A percentile compares a stretch with the other conserved stretches of the same genome.
These are phyloP conservation scores for Xanthia icteritia DNA, from an alignment of 2,888 invertebrate species.

Conservation along the genomic window DNA sequence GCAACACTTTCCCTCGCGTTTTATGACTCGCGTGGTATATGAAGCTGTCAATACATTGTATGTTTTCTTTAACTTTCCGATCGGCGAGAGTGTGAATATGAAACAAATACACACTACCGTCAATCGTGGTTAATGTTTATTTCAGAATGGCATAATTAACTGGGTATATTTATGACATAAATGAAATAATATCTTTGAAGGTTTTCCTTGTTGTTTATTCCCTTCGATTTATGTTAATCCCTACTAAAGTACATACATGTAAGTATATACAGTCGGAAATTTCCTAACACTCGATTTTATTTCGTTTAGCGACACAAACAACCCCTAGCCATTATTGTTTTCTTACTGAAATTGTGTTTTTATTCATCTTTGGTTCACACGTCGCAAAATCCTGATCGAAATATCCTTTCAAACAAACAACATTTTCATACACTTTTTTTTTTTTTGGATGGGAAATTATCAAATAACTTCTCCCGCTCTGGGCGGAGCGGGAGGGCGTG, in stretches of 20 bases:
- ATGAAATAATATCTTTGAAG: background rate
- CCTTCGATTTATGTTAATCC: background rate
- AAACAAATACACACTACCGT: slow-evolving; percentile 14
- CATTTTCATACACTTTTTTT: background rate
- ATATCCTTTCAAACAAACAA: background rate
- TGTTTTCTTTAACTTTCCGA: slow-evolving; percentile 45
- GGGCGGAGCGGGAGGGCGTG: no score
- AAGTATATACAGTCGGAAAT: slow-evolving; percentile 2
- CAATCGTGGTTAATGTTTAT: background rate
- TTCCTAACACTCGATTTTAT: background rate
- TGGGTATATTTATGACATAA: background rate
- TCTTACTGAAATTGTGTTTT: background rate
- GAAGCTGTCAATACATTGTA: slow-evolving; percentile 22
- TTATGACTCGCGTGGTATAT: slow-evolving; percentile 50
- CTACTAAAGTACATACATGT: background rate
- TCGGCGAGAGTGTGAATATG: slow-evolving; percentile 24
- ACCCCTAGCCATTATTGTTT: slow-evolving; percentile 5
- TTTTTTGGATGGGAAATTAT: no score
- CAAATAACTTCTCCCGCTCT: no score
- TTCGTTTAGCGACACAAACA: background rate
- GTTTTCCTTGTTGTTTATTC: slow-evolving; percentile 46
- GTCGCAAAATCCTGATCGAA: background rate
- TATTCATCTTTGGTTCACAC: background rate
- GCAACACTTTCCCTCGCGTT: slow-evolving; percentile 46
- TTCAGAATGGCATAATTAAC: slow-evolving; percentile 20